Percentiles rank a stretch among this genome's conserved stretches.
Conservation (phyloP, 2,797 vertebrate species). For the Microchirus variegatus region DNA sequence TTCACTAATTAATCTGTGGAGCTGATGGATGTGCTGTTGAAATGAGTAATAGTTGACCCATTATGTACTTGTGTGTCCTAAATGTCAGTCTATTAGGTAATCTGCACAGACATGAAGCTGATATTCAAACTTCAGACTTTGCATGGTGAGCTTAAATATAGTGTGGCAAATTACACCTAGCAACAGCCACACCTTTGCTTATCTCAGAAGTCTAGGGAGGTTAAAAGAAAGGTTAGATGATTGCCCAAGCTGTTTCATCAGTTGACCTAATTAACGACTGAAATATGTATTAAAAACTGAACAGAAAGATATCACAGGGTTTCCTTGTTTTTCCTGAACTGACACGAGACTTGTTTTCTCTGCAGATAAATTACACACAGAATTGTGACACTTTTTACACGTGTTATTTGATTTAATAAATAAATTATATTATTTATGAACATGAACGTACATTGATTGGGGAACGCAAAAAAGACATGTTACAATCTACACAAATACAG, state of each 20-base stretch:
- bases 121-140: conserved; percentile 60
- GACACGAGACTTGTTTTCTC: conserved; percentile 7
- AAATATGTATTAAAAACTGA: conserved; percentile 5
- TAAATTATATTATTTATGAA: too few species aligned
- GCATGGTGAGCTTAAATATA: conserved; percentile 23
- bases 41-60: background rate
- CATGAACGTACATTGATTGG: too few species aligned
- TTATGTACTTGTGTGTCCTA: background rate
- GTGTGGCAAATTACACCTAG: background rate
- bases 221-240: conserved; percentile 22
- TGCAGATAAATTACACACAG: background rate
- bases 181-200: conserved; percentile 1
- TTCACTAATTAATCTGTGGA: too few species aligned
- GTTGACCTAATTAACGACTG: conserved; percentile 20
- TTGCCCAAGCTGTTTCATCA: conserved; percentile 24
- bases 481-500: too few species aligned
- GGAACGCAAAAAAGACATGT: too few species aligned
- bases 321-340: conserved; percentile 15
- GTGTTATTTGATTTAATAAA: too few species aligned
- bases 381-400: background rate
- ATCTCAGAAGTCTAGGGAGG: conserved; percentile 10
- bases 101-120: conserved; percentile 11
- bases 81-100: conserved; percentile 1
- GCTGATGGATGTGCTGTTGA: too few species aligned
- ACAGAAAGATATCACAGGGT: conserved; percentile 18